Conservation (phyloP, 2,888 invertebrate genomes). For the Agrochola lychnidis region DNA sequence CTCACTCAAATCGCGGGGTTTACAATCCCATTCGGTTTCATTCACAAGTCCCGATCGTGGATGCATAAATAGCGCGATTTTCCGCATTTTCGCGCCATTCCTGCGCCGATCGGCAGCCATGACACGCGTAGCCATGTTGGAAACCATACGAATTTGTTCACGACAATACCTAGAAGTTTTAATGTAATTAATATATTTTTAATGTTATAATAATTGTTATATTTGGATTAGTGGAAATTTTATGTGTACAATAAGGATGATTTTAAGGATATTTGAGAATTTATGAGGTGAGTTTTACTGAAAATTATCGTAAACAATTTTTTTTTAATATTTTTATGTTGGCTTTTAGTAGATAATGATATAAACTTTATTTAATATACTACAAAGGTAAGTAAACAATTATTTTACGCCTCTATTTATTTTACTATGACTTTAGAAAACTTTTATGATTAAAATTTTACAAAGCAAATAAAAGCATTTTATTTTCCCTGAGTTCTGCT, state of each 20-base stretch:
- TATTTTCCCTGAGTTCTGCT: constrained; percentile 14
- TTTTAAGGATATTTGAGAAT: constrained; percentile 63
- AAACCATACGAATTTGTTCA: constrained; percentile 61
- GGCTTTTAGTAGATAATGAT: background rate
- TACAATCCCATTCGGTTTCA: constrained; percentile 67
- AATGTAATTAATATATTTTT: constrained; percentile 45
- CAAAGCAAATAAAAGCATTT: constrained; percentile 22
- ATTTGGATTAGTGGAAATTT: constrained; percentile 55
- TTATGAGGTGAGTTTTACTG: constrained; percentile 68
- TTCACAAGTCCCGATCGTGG: constrained; percentile 67
- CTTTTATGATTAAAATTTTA: background rate
- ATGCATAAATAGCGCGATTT: constrained; percentile 77
- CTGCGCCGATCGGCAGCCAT: constrained; percentile 71
- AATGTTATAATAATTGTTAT: constrained; percentile 50
- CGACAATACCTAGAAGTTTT: constrained; percentile 62
- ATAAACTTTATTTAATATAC: background rate
- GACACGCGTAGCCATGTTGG: constrained; percentile 64
- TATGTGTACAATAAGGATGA: constrained; percentile 62
- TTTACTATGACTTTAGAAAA: background rate
- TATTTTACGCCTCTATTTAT: background rate
- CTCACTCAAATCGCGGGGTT: constrained; percentile 51
- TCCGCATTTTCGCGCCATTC: constrained; percentile 81
- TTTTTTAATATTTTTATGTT: constrained; percentile 2
- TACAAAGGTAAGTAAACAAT: background rate
- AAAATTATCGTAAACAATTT: background rate